These are phyloP conservation scores for Kryptolebias ocellatus DNA, from an alignment of 2,797 vertebrate genomes.

Conservation along the genomic window DNA sequence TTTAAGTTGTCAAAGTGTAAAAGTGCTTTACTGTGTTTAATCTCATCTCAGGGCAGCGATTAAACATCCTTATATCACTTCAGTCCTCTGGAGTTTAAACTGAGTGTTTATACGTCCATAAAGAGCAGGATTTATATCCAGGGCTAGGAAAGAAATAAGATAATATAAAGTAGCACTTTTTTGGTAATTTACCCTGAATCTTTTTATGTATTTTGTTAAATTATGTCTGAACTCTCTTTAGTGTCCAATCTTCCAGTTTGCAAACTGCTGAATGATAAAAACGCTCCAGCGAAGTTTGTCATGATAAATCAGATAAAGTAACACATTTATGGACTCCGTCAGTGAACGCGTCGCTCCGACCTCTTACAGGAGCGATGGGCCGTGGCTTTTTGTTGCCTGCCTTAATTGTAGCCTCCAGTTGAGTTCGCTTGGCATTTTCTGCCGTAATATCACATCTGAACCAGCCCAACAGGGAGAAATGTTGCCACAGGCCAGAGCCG, in stretches of 20 bases:
- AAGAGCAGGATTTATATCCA: slow-evolving; percentile 28
- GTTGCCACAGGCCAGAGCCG: slow-evolving; percentile 35
- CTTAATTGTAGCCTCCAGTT: slow-evolving; percentile 42
- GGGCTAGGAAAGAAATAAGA: neutral
- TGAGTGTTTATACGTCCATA: slow-evolving; percentile 6
- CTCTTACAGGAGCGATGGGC: slow-evolving; percentile 38
- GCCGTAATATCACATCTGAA: slow-evolving; percentile 61
- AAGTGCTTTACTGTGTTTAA: slow-evolving; percentile 34
- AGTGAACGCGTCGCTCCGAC: slow-evolving; percentile 24
- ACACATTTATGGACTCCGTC: neutral
- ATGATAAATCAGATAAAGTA: neutral
- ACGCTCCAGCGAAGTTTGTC: neutral
- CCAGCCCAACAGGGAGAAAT: slow-evolving; percentile 32
- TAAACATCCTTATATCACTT: slow-evolving; percentile 31
- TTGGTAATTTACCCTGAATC: too few relatives aligned
- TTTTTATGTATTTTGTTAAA: too few relatives aligned
- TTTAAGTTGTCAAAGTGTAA: slow-evolving; percentile 44
- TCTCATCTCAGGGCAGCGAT: slow-evolving; percentile 5
- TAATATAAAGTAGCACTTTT: too few relatives aligned
- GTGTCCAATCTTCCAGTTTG: too few relatives aligned
- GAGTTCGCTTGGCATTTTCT: slow-evolving; percentile 69
- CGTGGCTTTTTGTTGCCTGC: slow-evolving; percentile 21
- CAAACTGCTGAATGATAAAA: too few relatives aligned
- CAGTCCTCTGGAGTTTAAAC: slow-evolving; percentile 37
- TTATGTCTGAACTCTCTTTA: too few relatives aligned